These are phyloP conservation scores for Plebejus anna DNA, from an alignment of 2,888 invertebrate species.

Conservation along the genomic window DNA sequence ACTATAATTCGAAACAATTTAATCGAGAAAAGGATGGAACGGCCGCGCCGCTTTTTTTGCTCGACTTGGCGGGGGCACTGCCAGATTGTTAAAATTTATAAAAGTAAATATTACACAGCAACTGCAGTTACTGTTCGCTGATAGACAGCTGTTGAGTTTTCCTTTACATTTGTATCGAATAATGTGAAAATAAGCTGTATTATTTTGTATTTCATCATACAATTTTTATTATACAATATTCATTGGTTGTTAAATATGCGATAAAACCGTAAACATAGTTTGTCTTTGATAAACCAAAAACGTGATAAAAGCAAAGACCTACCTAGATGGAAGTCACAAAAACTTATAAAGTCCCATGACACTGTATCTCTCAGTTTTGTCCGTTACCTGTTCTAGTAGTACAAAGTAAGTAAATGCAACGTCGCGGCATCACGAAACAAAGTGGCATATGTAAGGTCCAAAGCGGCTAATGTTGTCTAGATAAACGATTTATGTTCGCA, in stretches of 20 bases:
- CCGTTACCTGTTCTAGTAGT: not conserved
- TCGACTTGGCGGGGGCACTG: too few species aligned
- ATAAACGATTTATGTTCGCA: constrained; percentile 25
- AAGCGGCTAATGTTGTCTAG: constrained; percentile 27
- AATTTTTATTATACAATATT: not conserved
- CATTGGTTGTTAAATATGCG: not conserved
- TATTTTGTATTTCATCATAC: not conserved
- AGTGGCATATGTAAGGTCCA: not conserved
- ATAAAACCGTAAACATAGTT: not conserved
- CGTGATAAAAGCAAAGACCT: too few species aligned
- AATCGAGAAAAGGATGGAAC: too few species aligned
- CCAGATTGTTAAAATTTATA: too few species aligned
- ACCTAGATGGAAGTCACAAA: too few species aligned
- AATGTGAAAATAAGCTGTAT: not conserved
- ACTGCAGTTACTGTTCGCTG: too few species aligned
- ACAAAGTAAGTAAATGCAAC: not conserved
- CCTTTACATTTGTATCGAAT: not conserved
- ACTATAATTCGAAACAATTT: too few species aligned
- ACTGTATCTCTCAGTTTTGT: too few species aligned
- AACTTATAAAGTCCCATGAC: too few species aligned
- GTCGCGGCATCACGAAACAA: not conserved
- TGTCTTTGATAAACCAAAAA: too few species aligned
- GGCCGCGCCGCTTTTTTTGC: too few species aligned
- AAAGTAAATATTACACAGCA: too few species aligned
- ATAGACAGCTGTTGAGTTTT: not conserved